Base-by-base conservation (phyloP, 2,888 invertebrate species). In the Byasa hedistus region DNA sequence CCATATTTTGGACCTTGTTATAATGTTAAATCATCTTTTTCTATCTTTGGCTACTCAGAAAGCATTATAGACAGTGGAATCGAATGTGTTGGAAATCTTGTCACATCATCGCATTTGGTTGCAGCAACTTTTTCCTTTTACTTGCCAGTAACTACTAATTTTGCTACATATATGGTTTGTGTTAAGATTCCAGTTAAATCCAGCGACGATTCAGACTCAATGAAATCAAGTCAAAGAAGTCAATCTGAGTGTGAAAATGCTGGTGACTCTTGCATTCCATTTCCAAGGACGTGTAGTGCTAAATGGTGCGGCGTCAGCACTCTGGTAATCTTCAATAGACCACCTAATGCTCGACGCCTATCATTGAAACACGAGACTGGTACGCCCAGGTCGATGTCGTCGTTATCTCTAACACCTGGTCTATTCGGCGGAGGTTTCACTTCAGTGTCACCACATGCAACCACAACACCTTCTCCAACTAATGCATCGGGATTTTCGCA, bases 251-350 rank as follows among this genome's bases (percentile, higher is more conserved):
- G 91, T 70, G 92, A 91, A 70, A 90, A 90, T 70, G 91, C 91
- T 0, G 92, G 93, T 44, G 97, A 97, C 78, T 95, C 96, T 10
- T 96, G 96, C 80, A 96, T 99, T 73, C 98, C 98, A 0, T 99
- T 98, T 85, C 98, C 98, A 0, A 93, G 97, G 64, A 98, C 98
- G 0, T 98, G 97, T 15, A 98, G 98, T 1, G 98, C 98, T 0
- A 95, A 96, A 76, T 99, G 98, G 92, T 97, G 97, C 85, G 96
- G 96, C 32, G 96, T 96, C 24, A 97, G 97, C 76, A 94, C 95
- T 65, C 86, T 99, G 66, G 97, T 98, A 0, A 96, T 96, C 72
- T 98, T 98, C 86, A 95, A 96, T 61, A 93, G 97, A 61, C 95
- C 96, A 0, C 92, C 95, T 64, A 93, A 94, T 73, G 93, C 94